phyloP scores from a whole-genome alignment of 92 coral and sea anemone species.

The Epizoanthus ramosus region DNA sequence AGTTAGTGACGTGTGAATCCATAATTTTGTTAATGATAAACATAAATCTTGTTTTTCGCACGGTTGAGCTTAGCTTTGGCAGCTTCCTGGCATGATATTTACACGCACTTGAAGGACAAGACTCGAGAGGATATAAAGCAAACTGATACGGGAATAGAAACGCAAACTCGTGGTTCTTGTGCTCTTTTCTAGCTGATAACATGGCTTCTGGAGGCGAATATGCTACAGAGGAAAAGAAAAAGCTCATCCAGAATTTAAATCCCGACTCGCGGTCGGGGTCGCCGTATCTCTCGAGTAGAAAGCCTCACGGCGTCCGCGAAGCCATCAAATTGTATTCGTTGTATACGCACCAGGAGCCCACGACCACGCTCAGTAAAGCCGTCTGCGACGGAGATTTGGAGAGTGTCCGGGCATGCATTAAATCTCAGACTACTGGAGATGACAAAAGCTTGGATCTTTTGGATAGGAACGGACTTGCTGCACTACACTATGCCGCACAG shows the following conservation, averaged over 20 bases:
- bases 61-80: too few relatives aligned
- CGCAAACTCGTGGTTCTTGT: not conserved
- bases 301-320: conserved; percentile 32
- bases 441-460: not conserved
- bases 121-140: too few relatives aligned
- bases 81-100: too few relatives aligned
- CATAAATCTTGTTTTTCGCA: too few relatives aligned
- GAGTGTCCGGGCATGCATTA: conserved; percentile 3
- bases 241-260: not conserved
- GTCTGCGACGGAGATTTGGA: conserved; percentile 24
- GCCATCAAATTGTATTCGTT: conserved; percentile 35
- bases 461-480: conserved; percentile 26
- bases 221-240: not conserved
- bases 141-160: too few relatives aligned
- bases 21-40: too few relatives aligned
- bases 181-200: not conserved
- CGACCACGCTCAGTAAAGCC: conserved; percentile 28
- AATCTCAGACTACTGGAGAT: not conserved
- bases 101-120: too few relatives aligned
- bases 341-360: conserved; percentile 24
- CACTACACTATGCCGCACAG: conserved; percentile 38
- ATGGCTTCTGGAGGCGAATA: conserved; percentile 17
- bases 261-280: conserved; percentile 9
- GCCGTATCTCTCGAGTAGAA: conserved; percentile 14
- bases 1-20: too few relatives aligned